Evolutionary conservation across 2,888 invertebrate genomes (phyloP).

Genomic region (Caenorhabditis virilis): DNA sequence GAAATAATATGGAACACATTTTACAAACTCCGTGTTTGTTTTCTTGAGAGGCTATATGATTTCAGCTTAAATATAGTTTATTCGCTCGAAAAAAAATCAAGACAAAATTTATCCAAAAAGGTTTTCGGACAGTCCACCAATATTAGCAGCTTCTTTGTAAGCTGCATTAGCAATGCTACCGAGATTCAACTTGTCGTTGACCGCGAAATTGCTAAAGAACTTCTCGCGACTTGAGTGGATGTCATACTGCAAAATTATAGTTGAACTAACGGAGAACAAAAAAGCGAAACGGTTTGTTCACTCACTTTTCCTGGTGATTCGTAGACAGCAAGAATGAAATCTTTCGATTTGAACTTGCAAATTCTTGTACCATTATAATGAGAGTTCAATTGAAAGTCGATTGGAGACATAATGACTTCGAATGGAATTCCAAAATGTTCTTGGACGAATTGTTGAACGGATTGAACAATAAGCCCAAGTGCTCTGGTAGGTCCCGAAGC

Average conservation of each 20-base stretch:
- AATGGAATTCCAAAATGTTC: not conserved
- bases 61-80: too few relatives aligned
- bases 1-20: too few relatives aligned
- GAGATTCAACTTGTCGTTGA: not conserved
- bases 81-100: too few relatives aligned
- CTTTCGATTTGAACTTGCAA: not conserved
- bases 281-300: not conserved
- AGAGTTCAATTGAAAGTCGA: not conserved
- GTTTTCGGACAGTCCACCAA: too few relatives aligned
- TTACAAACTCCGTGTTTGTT: too few relatives aligned
- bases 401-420: not conserved
- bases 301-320: not conserved
- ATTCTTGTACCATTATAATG: not conserved
- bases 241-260: not conserved
- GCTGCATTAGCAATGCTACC: too few relatives aligned
- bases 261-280: not conserved
- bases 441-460: not conserved
- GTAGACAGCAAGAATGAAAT: not conserved
- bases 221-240: slow-evolving; percentile 1
- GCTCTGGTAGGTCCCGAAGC: not conserved
- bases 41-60: too few relatives aligned
- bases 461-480: not conserved
- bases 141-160: too few relatives aligned
- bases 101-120: too few relatives aligned
- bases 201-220: not conserved